These are phyloP conservation scores for Archilochus colubris DNA, from an alignment of 2,113 vertebrate species.

Conservation along the genomic window DNA sequence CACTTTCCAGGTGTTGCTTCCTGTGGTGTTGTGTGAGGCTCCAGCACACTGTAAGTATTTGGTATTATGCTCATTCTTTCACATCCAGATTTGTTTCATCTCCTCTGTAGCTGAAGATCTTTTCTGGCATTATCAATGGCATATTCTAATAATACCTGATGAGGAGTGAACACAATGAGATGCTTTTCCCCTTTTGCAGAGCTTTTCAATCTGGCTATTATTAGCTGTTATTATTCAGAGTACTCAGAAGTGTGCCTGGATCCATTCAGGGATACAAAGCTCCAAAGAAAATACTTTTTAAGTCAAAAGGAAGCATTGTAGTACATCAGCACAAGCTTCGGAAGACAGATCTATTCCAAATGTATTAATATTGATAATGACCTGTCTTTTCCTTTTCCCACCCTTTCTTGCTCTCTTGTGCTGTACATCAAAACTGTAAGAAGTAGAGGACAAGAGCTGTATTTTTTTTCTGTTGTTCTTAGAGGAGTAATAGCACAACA, in stretches of 20 bases:
- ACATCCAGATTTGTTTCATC: not conserved
- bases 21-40: not conserved
- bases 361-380: not conserved
- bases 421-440: not conserved
- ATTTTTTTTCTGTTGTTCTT: not conserved
- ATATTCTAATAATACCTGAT: conserved; percentile 13
- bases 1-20: not conserved
- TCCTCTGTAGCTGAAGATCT: not conserved
- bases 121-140: not conserved
- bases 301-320: not conserved
- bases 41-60: not conserved
- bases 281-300: not conserved
- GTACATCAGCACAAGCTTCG: not conserved
- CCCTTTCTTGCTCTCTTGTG: not conserved
- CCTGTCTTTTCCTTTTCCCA: not conserved
- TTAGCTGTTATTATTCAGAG: conserved; percentile 1
- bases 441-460: not conserved
- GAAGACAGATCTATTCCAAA: not conserved
- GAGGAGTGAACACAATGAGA: not conserved
- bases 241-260: not conserved
- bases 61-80: not conserved
- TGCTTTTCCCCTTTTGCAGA: not conserved
- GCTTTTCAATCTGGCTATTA: not conserved
- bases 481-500: not conserved
- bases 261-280: not conserved